Evolutionary conservation across 2,797 vertebrate genomes (phyloP).

Genomic region (Hydrophis major): DNA sequence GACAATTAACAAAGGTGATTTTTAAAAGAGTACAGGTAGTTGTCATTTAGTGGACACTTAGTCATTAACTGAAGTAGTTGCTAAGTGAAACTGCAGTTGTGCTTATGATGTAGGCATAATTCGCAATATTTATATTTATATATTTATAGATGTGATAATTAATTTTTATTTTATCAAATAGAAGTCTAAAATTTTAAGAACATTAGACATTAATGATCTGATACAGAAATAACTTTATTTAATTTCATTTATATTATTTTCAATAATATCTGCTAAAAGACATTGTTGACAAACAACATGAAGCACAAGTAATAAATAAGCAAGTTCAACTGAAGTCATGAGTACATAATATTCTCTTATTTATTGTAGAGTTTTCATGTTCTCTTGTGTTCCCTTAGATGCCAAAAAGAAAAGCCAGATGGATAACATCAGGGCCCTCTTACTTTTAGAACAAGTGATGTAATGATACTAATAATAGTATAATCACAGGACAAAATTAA

Average conservation of each 20-base stretch:
- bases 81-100: not conserved
- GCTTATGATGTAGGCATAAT: not conserved
- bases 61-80: not conserved
- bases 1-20: not conserved
- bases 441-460: not conserved
- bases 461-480: not conserved
- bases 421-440: not conserved
- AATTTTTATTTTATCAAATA: not conserved
- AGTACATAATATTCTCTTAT: too few species aligned
- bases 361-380: too few species aligned
- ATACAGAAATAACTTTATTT: not conserved
- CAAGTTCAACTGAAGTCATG: too few species aligned
- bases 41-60: not conserved
- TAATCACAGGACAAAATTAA: not conserved
- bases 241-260: not conserved
- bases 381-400: too few species aligned
- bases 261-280: too few species aligned
- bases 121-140: not conserved
- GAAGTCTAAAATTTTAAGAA: not conserved
- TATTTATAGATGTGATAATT: not conserved
- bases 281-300: too few species aligned
- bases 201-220: not conserved
- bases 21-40: not conserved
- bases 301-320: too few species aligned
- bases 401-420: too few species aligned